Conservation (phyloP, 2,888 invertebrate genomes). For the Heliconius charithonia region DNA sequence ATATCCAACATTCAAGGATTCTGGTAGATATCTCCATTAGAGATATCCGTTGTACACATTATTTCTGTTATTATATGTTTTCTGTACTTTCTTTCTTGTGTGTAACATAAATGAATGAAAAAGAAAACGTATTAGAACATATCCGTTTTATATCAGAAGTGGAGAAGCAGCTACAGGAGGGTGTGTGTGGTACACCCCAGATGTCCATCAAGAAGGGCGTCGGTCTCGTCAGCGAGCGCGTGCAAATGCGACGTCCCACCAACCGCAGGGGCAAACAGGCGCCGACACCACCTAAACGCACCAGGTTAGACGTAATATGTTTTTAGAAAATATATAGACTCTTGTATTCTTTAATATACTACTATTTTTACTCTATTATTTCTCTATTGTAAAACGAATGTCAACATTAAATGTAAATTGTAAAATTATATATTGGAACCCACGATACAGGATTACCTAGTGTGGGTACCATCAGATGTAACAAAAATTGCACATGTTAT, state of each 20-base stretch:
- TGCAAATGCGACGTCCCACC: slow-evolving; percentile 93
- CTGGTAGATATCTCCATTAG: no score
- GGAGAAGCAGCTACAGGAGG: slow-evolving; percentile 94
- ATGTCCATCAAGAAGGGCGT: slow-evolving; percentile 73
- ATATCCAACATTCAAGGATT: no score
- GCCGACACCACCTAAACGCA: slow-evolving; percentile 97
- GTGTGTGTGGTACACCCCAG: slow-evolving; percentile 81
- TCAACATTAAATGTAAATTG: no score
- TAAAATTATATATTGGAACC: no score
- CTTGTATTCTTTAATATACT: no score
- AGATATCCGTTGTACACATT: no score
- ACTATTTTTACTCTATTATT: no score
- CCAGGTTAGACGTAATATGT: slow-evolving; percentile 86
- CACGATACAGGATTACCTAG: no score
- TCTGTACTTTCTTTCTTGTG: neutral
- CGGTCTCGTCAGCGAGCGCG: slow-evolving; percentile 78
- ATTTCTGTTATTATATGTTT: no score
- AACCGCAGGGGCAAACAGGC: slow-evolving; percentile 96
- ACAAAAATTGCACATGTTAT: no score
- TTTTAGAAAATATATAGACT: neutral
- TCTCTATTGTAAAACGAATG: no score
- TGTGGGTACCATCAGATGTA: no score
- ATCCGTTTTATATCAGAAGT: slow-evolving; percentile 87
- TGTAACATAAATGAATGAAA: neutral
- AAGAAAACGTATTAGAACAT: slow-evolving; percentile 5